Evolutionary conservation across 2,888 invertebrate genomes (phyloP).

Genomic region (Ophion costatus): DNA sequence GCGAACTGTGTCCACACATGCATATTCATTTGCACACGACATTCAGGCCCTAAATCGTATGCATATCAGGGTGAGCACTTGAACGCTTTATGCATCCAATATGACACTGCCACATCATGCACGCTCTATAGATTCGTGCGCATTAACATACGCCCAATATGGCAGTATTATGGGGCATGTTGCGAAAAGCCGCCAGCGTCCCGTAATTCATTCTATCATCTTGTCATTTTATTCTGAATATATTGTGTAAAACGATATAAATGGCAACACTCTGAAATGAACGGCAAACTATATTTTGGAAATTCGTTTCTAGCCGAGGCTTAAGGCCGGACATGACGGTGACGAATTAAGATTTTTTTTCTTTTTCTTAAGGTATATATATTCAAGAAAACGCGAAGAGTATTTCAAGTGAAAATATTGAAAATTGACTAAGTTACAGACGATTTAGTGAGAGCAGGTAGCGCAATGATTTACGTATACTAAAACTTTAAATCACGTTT

Average conservation of each 20-base stretch:
- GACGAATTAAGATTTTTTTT: too few species aligned
- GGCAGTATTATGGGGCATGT: not conserved
- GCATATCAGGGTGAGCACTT: slow-evolving; percentile 7
- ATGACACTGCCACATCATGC: slow-evolving; percentile 29
- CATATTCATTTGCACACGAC: slow-evolving; percentile 38
- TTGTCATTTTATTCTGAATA: not conserved
- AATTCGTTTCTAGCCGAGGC: not conserved
- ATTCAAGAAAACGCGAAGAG: too few species aligned
- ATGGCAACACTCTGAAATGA: not conserved
- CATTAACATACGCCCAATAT: slow-evolving; percentile 8
- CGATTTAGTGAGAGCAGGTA: too few species aligned
- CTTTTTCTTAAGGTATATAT: too few species aligned
- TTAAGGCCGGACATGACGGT: not conserved
- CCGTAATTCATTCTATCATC: not conserved
- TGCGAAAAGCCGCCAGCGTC: not conserved
- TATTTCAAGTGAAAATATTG: too few species aligned
- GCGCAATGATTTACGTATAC: too few species aligned
- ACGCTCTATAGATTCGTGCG: slow-evolving; percentile 1
- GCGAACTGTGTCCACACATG: slow-evolving; percentile 19
- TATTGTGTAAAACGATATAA: not conserved
- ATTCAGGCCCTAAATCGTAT: slow-evolving; percentile 20
- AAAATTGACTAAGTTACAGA: too few species aligned
- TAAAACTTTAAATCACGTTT: too few species aligned
- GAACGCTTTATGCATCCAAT: slow-evolving; percentile 26
- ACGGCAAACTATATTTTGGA: not conserved